phyloP scores from a whole-genome alignment of 2,888 invertebrate species.

The Drosophila niveifrons region DNA sequence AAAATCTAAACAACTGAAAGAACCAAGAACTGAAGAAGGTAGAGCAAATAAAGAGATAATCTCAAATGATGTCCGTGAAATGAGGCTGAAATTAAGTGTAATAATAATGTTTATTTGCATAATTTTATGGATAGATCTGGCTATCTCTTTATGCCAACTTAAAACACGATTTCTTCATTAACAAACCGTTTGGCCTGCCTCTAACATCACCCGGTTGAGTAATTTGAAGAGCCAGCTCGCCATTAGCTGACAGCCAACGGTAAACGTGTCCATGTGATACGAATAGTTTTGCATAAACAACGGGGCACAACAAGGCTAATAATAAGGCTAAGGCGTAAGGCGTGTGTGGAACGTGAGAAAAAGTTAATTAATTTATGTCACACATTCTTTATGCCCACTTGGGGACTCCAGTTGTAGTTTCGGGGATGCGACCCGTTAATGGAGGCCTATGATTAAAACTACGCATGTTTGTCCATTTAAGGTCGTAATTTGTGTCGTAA shows the following conservation, averaged over 20 bases:
- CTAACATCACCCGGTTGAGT: conserved; percentile 32
- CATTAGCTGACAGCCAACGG: not conserved
- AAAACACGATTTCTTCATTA: conserved; percentile 48
- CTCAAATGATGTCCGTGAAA: too few species aligned
- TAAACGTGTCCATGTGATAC: conserved; percentile 28
- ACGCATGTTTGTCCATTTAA: conserved; percentile 80
- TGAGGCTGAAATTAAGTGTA: not conserved
- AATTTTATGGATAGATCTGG: not conserved
- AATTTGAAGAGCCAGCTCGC: conserved; percentile 3
- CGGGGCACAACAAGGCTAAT: not conserved
- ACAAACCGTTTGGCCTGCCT: not conserved
- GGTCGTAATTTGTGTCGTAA: conserved; percentile 76
- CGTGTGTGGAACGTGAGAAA: conserved; percentile 65
- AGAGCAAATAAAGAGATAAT: too few species aligned
- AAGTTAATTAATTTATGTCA: conserved; percentile 79
- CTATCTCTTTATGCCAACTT: not conserved
- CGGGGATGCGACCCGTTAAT: conserved; percentile 53
- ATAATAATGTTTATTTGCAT: not conserved
- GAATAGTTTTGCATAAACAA: conserved; percentile 69
- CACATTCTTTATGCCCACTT: conserved; percentile 69
- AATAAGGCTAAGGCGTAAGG: conserved; percentile 44
- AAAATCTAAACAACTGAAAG: too few species aligned
- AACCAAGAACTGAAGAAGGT: too few species aligned
- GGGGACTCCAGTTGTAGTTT: conserved; percentile 49
- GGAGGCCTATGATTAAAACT: conserved; percentile 75